Evolutionary conservation across 2,113 vertebrate species (phyloP), one percentile per base, ranked within the genome.

Genomic region (Leucosticte australis): DNA sequence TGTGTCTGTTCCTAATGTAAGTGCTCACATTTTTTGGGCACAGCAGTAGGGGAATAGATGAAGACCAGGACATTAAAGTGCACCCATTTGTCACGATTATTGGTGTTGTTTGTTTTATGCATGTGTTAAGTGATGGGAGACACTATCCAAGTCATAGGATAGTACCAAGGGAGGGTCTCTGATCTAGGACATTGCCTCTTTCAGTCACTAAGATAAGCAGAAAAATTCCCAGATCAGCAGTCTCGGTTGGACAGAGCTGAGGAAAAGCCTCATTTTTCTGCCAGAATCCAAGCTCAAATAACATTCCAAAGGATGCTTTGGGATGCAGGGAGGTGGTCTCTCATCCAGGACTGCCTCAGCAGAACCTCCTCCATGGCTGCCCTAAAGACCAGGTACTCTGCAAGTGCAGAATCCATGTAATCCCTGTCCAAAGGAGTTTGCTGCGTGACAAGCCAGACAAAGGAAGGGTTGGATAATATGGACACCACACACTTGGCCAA

Each of bases 401-500:
- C 42, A 92, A 30, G 55, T 8, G 13, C 30, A 35, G 83, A 67
- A 71, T 55, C 35, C 0, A 0, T 53, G 35, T 31, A 47, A 55
- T 41, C 33, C 37, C 19, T 5, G 0, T 69, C 60, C 0, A 1
- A 21, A 77, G 55, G 37, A 52, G 39, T 1, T 47, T 67, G 27
- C 47, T 46, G 30, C 0, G 0, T 42, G 49, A n/a, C 47, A 52
- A 64, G 28, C 27, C 1, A 2, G 60, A 42, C 75, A 57, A 75
- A 78, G 74, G 49, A 82, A 53, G 1, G 1, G 26, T 4, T 77
- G 31, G 76, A 30, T 75, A 59, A 67, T 12, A 28, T 1, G 23
- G 35, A 26, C 57, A 49, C 4, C 12, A 44, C 11, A 33, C 26
- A 14, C 18, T 28, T 33, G 57, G 27, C 33, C 56, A 68, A 13